Percentiles rank a stretch among this genome's conserved stretches.
These are phyloP conservation scores for Trachymyrmex cornetzi DNA, from an alignment of 1,140 invertebrate genomes.

Conservation along the genomic window DNA sequence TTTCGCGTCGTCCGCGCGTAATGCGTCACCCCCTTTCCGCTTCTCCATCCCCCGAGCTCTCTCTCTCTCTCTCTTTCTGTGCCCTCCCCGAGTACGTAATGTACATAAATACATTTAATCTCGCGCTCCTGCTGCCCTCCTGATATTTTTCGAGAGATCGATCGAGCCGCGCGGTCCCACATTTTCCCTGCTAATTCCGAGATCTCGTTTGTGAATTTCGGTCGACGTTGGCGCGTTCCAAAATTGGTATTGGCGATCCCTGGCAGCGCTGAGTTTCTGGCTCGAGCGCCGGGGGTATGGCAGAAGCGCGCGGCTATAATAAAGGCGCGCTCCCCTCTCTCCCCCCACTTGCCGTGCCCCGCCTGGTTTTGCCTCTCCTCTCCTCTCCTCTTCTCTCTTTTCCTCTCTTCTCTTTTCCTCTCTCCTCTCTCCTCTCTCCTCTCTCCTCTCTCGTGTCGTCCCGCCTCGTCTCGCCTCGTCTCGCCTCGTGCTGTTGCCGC, in stretches of 20 bases:
- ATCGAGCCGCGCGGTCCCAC: conserved; percentile 59
- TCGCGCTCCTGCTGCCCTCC: conserved; percentile 55
- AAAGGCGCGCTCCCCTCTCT: conserved; percentile 70
- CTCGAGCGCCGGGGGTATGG: conserved; percentile 68
- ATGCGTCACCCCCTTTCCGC: conserved; percentile 37
- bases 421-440: not conserved
- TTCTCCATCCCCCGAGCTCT: not conserved
- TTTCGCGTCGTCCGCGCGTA: conserved; percentile 53
- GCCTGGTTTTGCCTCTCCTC: conserved; percentile 6
- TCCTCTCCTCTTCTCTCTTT: not conserved
- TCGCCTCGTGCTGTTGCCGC: not conserved
- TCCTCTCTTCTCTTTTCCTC: not conserved
- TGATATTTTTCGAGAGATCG: conserved; percentile 67
- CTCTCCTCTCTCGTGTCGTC: conserved; percentile 22
- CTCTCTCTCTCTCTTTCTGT: not conserved
- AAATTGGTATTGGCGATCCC: conserved; percentile 72
- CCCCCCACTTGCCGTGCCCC: conserved; percentile 25
- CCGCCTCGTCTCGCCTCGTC: not conserved
- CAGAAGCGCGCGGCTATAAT: conserved; percentile 79
- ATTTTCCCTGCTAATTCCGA: conserved; percentile 63
- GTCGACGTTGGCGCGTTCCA: conserved; percentile 62
- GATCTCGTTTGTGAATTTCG: conserved; percentile 65
- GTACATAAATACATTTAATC: conserved; percentile 65
- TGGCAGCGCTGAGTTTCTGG: conserved; percentile 64
- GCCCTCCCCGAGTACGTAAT: conserved; percentile 38